A percentile compares a stretch with the other conserved stretches of the same genome.
These are phyloP conservation scores for Percopsis omiscomaycus DNA, from an alignment of 2,797 vertebrate genomes.

Conservation along the genomic window DNA sequence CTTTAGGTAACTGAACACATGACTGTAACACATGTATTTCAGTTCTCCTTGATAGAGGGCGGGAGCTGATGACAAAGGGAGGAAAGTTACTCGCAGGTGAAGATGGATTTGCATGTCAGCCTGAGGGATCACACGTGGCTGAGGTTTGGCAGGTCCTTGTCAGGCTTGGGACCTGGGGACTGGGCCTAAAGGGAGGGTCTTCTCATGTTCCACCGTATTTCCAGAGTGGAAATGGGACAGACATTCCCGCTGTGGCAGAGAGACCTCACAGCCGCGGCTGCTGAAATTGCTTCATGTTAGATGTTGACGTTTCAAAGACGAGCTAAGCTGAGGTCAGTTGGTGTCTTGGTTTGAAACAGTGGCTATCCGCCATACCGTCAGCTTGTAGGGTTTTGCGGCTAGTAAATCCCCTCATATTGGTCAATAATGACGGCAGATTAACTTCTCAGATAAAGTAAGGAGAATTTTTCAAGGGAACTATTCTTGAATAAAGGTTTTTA, in stretches of 20 bases:
- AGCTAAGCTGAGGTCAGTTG: constrained; percentile 15
- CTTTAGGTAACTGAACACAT: constrained; percentile 30
- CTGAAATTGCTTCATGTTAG: constrained; percentile 55
- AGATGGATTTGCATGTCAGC: constrained; percentile 75
- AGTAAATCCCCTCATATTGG: constrained; percentile 1
- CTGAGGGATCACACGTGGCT: constrained; percentile 61
- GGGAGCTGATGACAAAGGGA: constrained; percentile 54
- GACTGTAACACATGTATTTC: constrained; percentile 60
- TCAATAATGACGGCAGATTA: background rate
- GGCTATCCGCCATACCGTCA: constrained; percentile 13
- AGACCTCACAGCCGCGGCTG: constrained; percentile 45
- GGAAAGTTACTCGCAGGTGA: constrained; percentile 61
- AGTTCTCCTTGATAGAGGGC: constrained; percentile 72
- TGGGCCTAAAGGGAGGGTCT: constrained; percentile 51
- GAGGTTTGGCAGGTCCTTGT: constrained; percentile 71
- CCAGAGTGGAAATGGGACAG: constrained; percentile 47
- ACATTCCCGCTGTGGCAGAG: constrained; percentile 52
- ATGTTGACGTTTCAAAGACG: constrained; percentile 48
- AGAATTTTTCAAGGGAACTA: constrained; percentile 19
- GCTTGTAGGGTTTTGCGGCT: background rate
- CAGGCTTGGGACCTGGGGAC: constrained; percentile 65
- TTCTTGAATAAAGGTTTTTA: constrained; percentile 44
- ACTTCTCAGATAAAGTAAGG: constrained; percentile 13
- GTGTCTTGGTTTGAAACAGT: constrained; percentile 21
- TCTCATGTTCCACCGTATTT: constrained; percentile 38